phyloP scores from a whole-genome alignment of 2,888 invertebrate species.

The Ochlodes sylvanus region DNA sequence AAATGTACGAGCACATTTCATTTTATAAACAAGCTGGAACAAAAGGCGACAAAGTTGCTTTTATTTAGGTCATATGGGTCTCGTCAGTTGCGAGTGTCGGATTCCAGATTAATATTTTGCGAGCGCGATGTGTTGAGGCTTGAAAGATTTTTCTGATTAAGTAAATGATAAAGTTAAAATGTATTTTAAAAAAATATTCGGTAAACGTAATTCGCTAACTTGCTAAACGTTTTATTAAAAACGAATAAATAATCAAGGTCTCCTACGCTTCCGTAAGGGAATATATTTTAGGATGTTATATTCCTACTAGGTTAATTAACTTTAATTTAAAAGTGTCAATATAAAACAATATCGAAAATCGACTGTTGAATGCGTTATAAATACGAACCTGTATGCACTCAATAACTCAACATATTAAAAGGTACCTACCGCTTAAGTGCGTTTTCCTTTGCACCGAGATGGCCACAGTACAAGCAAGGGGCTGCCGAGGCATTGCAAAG shows the following conservation, averaged over 20 bases:
- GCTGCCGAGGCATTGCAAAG: slow-evolving; percentile 36
- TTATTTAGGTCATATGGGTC: slow-evolving; percentile 65
- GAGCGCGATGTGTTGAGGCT: slow-evolving; percentile 45
- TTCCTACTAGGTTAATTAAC: not conserved
- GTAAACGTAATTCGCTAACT: too few relatives aligned
- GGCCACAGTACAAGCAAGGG: slow-evolving; percentile 32
- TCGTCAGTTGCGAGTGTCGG: slow-evolving; percentile 61
- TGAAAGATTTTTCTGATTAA: slow-evolving; percentile 6
- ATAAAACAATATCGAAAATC: not conserved
- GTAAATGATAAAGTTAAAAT: not conserved
- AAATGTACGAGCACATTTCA: slow-evolving; percentile 48
- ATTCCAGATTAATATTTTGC: slow-evolving; percentile 69
- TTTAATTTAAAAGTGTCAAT: not conserved
- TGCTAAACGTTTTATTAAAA: too few relatives aligned
- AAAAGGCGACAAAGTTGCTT: slow-evolving; percentile 65
- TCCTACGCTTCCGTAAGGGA: too few relatives aligned
- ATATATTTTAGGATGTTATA: too few relatives aligned
- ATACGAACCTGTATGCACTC: not conserved
- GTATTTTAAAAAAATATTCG: not conserved
- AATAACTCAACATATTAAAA: slow-evolving; percentile 11
- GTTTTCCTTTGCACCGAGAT: slow-evolving; percentile 18
- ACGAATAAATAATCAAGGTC: too few relatives aligned
- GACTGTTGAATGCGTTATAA: slow-evolving; percentile 1
- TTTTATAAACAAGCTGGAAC: slow-evolving; percentile 64
- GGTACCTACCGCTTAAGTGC: slow-evolving; percentile 1